These are phyloP conservation scores for Carollia perspicillata DNA, from an alignment of 2,113 vertebrate genomes.

Conservation along the genomic window DNA sequence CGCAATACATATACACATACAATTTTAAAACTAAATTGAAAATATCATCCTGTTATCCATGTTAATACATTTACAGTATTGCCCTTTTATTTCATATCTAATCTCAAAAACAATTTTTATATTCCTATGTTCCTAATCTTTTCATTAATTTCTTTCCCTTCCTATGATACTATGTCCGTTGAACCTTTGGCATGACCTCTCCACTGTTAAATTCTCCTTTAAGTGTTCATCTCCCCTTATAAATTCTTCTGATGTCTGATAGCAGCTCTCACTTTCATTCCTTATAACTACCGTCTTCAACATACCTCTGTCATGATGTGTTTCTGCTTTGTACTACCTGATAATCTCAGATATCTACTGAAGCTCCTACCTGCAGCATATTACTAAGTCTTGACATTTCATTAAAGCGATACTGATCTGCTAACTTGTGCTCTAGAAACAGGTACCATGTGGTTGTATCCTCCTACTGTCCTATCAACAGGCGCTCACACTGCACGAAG, in stretches of 20 bases:
- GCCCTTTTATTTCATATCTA: neutral
- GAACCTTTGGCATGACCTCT: neutral
- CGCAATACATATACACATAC: neutral
- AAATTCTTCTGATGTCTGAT: neutral
- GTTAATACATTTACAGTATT: neutral
- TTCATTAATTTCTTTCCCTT: neutral
- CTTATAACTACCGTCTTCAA: neutral
- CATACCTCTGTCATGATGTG: neutral
- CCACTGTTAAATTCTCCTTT: neutral
- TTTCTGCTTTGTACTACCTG: neutral
- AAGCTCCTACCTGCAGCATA: neutral
- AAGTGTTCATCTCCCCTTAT: neutral
- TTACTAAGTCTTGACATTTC: constrained; percentile 1
- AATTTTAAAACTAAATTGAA: neutral
- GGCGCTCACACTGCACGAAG: neutral
- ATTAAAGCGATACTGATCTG: constrained; percentile 52
- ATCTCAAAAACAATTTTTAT: neutral
- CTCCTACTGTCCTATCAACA: neutral
- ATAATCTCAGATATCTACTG: neutral
- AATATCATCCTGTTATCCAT: neutral
- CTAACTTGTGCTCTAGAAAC: neutral
- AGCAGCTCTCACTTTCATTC: neutral
- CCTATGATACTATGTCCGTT: neutral
- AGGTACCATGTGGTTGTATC: neutral
- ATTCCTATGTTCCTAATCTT: neutral